Percentiles rank a stretch among this genome's conserved stretches.
Conservation (phyloP, 2,113 vertebrate genomes). For the Hoplias malabaricus region DNA sequence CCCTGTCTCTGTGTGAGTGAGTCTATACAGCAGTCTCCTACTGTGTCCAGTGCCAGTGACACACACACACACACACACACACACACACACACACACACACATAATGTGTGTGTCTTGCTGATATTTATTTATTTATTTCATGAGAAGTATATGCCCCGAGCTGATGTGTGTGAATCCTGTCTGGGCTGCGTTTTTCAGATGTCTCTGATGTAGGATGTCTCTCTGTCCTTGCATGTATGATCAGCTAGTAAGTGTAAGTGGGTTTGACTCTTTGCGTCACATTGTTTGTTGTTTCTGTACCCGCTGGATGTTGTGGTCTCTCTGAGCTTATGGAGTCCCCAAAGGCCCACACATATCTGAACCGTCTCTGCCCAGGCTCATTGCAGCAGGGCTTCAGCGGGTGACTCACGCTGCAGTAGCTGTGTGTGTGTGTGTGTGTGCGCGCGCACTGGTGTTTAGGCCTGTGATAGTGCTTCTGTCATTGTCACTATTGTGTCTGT, state of each 20-base stretch:
- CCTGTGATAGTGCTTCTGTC: conserved; percentile 7
- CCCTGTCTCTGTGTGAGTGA: neutral
- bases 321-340: neutral
- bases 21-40: neutral
- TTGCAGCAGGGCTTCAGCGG: conserved; percentile 20
- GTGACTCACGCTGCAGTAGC: conserved; percentile 32
- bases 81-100: neutral
- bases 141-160: neutral
- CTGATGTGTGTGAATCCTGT: conserved; percentile 17
- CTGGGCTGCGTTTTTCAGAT: neutral
- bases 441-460: neutral
- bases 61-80: conserved; percentile 1
- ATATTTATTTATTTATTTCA: neutral
- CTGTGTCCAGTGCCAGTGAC: neutral
- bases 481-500: conserved; percentile 24
- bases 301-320: conserved; percentile 1
- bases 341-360: neutral
- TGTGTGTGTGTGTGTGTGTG: conserved; percentile 30
- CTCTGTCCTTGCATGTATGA: neutral
- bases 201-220: conserved; percentile 9
- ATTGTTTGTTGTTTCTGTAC: conserved; percentile 6
- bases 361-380: conserved; percentile 14
- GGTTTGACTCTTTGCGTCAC: neutral
- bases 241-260: conserved; percentile 13
- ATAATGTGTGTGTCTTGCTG: neutral